Conservation (phyloP, 2,797 vertebrate genomes). For the Catostomus latipinnis region DNA sequence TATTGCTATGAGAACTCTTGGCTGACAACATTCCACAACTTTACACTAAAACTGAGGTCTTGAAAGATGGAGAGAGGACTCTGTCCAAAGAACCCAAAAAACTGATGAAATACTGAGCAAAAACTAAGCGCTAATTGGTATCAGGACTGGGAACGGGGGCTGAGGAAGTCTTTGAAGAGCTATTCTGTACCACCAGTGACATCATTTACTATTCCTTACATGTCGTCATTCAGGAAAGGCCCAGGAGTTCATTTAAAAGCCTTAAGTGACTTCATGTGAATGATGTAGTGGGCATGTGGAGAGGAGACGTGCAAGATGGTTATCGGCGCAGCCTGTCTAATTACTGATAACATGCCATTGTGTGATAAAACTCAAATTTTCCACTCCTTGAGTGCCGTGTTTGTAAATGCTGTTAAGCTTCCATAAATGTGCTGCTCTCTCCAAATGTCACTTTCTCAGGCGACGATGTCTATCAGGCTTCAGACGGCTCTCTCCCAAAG, state of each 20-base stretch:
- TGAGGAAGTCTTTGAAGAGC: background rate
- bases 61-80: conserved; percentile 2
- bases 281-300: background rate
- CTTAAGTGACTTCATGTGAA: background rate
- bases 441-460: conserved; percentile 43
- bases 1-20: conserved; percentile 30
- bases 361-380: conserved; percentile 10
- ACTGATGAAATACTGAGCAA: background rate
- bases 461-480: conserved; percentile 15
- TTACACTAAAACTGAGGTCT: conserved; percentile 24
- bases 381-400: conserved; percentile 17
- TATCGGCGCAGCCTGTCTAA: background rate
- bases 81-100: background rate
- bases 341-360: conserved; percentile 28
- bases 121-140: background rate
- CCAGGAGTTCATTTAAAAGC: background rate
- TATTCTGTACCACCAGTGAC: background rate
- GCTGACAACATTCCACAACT: conserved; percentile 52
- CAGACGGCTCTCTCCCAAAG: conserved; percentile 9
- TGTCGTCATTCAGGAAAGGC: background rate
- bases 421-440: conserved; percentile 12
- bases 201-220: background rate
- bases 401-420: conserved; percentile 33
- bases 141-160: conserved; percentile 11
- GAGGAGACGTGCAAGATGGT: background rate